Evolutionary conservation across 2,113 vertebrate species (phyloP).

Genomic region (Solenodon paradoxus): DNA sequence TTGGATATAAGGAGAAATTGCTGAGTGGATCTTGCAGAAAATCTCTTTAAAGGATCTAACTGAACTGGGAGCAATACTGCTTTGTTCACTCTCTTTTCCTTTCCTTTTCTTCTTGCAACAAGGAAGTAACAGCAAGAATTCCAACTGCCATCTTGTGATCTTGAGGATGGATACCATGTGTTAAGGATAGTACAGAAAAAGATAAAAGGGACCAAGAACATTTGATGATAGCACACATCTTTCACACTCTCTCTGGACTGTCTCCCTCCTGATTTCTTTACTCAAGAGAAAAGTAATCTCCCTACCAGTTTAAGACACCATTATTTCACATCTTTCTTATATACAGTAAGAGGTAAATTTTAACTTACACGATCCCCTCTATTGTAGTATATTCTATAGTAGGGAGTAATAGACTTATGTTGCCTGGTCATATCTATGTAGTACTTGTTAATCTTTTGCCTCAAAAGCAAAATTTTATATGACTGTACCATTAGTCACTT

Average conservation of each 20-base stretch:
- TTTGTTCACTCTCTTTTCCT: not conserved
- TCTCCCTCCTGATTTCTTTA: conserved; percentile 32
- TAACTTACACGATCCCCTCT: not conserved
- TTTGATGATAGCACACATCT: conserved; percentile 46
- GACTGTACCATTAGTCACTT: not conserved
- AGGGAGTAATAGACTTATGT: conserved; percentile 14
- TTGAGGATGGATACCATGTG: conserved; percentile 47
- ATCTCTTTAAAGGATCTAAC: not conserved
- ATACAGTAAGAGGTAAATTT: conserved; percentile 14
- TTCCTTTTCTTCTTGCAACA: not conserved
- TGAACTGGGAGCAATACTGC: not conserved
- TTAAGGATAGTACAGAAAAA: conserved; percentile 12
- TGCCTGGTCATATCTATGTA: not conserved
- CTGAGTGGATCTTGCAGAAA: not conserved
- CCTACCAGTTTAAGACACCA: not conserved
- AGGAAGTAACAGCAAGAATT: not conserved
- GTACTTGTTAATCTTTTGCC: conserved; percentile 27
- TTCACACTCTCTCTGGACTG: conserved; percentile 6
- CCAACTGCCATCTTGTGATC: conserved; percentile 36
- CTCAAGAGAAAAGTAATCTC: conserved; percentile 25
- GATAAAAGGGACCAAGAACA: conserved; percentile 34
- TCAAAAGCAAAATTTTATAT: conserved; percentile 50
- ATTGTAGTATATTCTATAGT: not conserved
- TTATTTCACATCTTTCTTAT: conserved; percentile 42
- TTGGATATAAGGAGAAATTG: not conserved